These are phyloP conservation scores for Tolypeutes matacus DNA, from an alignment of 2,797 vertebrate species.

Conservation along the genomic window DNA sequence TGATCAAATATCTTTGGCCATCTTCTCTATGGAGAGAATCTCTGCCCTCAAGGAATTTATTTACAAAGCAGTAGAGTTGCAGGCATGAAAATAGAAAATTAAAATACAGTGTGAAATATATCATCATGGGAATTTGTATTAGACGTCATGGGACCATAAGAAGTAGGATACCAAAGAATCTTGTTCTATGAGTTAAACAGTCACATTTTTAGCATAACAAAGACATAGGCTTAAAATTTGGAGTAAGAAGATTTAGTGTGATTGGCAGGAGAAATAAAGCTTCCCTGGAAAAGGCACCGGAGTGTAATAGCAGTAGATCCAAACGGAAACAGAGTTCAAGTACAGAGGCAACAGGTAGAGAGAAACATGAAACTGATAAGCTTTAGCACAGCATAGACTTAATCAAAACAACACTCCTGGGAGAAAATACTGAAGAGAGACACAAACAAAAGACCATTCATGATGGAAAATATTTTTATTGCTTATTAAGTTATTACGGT, in stretches of 20 bases:
- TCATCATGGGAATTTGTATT: background rate
- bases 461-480: too few relatives aligned
- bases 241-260: background rate
- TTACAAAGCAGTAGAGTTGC: background rate
- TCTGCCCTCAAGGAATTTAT: background rate
- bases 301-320: background rate
- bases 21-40: background rate
- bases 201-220: background rate
- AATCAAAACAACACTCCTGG: background rate
- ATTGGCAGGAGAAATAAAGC: background rate
- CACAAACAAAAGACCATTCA: rapidly evolving
- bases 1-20: rapidly evolving
- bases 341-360: background rate
- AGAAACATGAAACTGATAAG: background rate
- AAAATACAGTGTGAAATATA: background rate
- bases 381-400: background rate
- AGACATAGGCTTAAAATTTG: background rate
- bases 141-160: background rate
- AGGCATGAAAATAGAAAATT: background rate
- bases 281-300: background rate
- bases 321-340: background rate
- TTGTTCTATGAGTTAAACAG: background rate
- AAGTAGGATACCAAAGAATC: background rate
- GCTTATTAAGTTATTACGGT: too few relatives aligned
- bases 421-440: background rate